Evolutionary conservation across 2,797 vertebrate genomes (phyloP).

Genomic region (Anabacerthia variegaticeps): DNA sequence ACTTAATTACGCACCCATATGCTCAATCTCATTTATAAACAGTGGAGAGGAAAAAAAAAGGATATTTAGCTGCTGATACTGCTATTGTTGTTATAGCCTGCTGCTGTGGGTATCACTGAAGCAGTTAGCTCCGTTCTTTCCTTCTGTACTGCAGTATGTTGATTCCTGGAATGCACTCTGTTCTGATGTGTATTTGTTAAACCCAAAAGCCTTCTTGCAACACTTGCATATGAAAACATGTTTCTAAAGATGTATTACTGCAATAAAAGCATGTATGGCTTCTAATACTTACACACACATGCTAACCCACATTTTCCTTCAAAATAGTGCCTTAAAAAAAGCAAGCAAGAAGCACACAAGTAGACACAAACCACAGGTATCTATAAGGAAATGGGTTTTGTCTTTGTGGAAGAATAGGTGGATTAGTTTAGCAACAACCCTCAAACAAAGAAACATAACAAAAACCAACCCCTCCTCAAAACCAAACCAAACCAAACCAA

Average conservation of each 20-base stretch:
- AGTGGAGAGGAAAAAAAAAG: background rate
- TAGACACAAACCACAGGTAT: background rate
- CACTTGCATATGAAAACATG: slow-evolving; percentile 58
- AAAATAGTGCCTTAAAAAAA: background rate
- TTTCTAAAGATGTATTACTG: slow-evolving; percentile 61
- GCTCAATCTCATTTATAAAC: slow-evolving; percentile 75
- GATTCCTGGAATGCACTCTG: slow-evolving; percentile 36
- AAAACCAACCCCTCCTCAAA: background rate
- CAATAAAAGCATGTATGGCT: slow-evolving; percentile 43
- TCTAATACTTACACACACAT: background rate
- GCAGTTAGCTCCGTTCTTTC: slow-evolving; percentile 56
- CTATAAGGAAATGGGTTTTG: background rate
- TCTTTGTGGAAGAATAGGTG: background rate
- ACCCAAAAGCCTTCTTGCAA: background rate
- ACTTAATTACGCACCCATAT: slow-evolving; percentile 78
- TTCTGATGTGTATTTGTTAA: slow-evolving; percentile 50
- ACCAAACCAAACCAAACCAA: background rate
- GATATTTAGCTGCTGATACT: slow-evolving; percentile 65
- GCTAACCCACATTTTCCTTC: background rate
- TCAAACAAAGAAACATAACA: background rate
- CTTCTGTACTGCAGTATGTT: slow-evolving; percentile 23
- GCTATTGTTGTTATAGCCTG: slow-evolving; percentile 66
- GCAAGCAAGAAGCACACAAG: background rate
- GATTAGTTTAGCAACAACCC: background rate
- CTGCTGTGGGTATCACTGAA: slow-evolving; percentile 71